Conservation (phyloP, 1,140 invertebrate species). For the Samia ricini region DNA sequence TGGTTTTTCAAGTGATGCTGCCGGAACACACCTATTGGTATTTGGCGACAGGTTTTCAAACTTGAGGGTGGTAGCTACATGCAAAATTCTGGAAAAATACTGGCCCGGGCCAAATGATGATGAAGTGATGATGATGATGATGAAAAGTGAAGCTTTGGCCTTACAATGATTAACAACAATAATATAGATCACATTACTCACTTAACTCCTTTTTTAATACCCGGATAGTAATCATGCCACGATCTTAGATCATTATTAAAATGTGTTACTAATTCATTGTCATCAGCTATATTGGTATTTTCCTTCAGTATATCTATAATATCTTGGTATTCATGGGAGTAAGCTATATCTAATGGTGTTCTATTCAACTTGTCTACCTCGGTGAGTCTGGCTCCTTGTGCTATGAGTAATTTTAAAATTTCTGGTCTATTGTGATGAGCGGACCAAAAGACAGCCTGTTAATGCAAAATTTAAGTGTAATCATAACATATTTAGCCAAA, state of each 20-base stretch:
- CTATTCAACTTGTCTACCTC: constrained; percentile 62
- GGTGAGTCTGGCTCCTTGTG: constrained; percentile 62
- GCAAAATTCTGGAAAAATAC: too few relatives aligned
- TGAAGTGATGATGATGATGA: too few relatives aligned
- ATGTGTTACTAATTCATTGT: constrained; percentile 22
- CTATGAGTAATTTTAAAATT: constrained; percentile 72
- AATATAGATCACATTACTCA: constrained; percentile 4
- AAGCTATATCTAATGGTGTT: constrained; percentile 69
- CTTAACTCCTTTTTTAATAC: constrained; percentile 39
- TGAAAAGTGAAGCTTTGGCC: too few relatives aligned
- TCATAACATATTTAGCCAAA: too few relatives aligned
- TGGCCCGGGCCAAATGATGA: too few relatives aligned
- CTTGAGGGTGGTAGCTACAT: too few relatives aligned
- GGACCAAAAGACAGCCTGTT: constrained; percentile 78
- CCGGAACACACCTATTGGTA: too few relatives aligned
- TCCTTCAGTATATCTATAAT: constrained; percentile 55
- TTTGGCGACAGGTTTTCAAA: too few relatives aligned
- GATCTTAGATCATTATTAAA: constrained; percentile 26
- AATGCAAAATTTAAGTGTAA: constrained; percentile 10
- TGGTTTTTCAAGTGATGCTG: too few relatives aligned
- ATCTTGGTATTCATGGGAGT: constrained; percentile 63
- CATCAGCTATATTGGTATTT: constrained; percentile 34
- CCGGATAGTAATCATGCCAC: constrained; percentile 66
- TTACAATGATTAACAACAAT: background rate
- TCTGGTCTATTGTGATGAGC: constrained; percentile 70